Percentiles rank a stretch among this genome's conserved stretches.
Evolutionary conservation across 2,113 vertebrate species (phyloP).

Genomic region (Motacilla tschutschensis): DNA sequence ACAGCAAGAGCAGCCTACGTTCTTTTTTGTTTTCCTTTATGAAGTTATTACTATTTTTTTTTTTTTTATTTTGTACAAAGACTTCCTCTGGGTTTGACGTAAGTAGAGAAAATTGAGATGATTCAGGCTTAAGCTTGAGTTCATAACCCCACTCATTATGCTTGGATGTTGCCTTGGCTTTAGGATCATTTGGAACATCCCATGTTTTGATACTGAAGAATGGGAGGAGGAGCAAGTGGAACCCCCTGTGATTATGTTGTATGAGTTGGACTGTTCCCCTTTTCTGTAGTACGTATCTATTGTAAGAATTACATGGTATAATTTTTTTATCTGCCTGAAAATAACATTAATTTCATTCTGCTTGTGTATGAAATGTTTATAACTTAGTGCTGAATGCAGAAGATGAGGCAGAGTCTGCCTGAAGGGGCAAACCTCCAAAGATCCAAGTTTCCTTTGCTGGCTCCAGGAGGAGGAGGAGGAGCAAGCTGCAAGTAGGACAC

Average conservation of each 20-base stretch:
- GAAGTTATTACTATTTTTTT: background rate
- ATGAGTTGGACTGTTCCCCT: background rate
- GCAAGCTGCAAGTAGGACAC: background rate
- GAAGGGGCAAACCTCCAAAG: background rate
- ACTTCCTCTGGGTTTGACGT: background rate
- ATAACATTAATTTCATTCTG: background rate
- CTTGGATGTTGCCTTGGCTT: background rate
- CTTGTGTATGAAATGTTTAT: background rate
- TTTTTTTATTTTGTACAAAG: background rate
- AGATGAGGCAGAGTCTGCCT: background rate
- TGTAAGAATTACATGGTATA: background rate
- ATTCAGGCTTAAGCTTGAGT: conserved; percentile 22
- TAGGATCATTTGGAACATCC: background rate
- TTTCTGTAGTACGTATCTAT: background rate
- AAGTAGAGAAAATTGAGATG: conserved; percentile 1
- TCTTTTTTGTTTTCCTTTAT: background rate
- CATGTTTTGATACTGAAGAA: background rate
- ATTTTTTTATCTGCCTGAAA: background rate
- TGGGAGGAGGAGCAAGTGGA: background rate
- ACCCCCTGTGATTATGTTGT: background rate
- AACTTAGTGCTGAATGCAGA: background rate
- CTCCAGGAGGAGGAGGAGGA: background rate
- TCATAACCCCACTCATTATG: background rate
- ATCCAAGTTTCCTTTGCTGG: background rate
- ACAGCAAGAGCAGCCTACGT: background rate